A percentile compares a stretch with the other conserved stretches of the same genome.
These are phyloP conservation scores for Mnemiopsis leidyi DNA, from an alignment of 37 sponge, comb jelly and placozoan species.

Conservation along the genomic window DNA sequence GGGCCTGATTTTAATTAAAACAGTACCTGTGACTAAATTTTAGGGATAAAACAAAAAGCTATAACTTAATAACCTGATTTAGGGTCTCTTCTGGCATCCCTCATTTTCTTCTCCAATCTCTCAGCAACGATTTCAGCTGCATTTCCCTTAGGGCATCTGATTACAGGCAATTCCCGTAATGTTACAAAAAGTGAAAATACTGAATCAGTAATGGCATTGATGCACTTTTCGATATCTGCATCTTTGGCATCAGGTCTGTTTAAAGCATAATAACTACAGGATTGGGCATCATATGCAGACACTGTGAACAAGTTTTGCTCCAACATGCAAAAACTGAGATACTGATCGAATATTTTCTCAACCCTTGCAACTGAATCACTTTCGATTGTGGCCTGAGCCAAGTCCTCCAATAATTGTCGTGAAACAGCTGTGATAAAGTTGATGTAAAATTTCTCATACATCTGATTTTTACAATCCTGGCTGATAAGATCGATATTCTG, in stretches of 20 bases:
- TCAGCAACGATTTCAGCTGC: slow-evolving; percentile 96
- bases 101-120: slow-evolving; percentile 87
- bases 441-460: slow-evolving; percentile 84
- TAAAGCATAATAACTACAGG: slow-evolving; percentile 84
- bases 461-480: slow-evolving; percentile 77
- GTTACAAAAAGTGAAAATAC: slow-evolving; percentile 94
- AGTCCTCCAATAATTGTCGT: slow-evolving; percentile 80
- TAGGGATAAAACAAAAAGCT: not conserved
- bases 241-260: slow-evolving; percentile 84
- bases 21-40: not conserved
- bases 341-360: slow-evolving; percentile 89
- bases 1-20: not conserved
- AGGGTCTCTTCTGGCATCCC: slow-evolving; percentile 73
- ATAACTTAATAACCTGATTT: slow-evolving; percentile 65
- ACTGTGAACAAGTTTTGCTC: slow-evolving; percentile 90
- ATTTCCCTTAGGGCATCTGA: slow-evolving; percentile 94
- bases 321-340: slow-evolving; percentile 86
- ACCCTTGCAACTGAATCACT: slow-evolving; percentile 22
- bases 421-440: slow-evolving; percentile 91
- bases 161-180: slow-evolving; percentile 87
- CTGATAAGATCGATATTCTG: slow-evolving; percentile 73
- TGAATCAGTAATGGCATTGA: slow-evolving; percentile 80
- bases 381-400: slow-evolving; percentile 79
- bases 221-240: slow-evolving; percentile 77
- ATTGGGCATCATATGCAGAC: slow-evolving; percentile 71